Evolutionary conservation across 2,888 invertebrate species (phyloP).

Genomic region (Stenoptilia bipunctidactyla): DNA sequence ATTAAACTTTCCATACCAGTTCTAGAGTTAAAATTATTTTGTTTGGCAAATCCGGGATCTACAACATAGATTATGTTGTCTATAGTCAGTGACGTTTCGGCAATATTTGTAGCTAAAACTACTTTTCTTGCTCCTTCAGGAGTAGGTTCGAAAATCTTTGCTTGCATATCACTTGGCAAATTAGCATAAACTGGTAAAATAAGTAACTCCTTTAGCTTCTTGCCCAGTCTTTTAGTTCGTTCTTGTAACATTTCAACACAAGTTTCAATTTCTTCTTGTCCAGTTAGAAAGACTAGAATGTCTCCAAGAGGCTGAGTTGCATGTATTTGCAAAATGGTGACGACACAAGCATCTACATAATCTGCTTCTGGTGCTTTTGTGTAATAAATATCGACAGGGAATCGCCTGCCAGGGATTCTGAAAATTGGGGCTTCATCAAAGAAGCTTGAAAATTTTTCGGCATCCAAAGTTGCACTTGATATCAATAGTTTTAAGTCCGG

Average conservation of each 20-base stretch:
- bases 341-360: conserved; percentile 98
- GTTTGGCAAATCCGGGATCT: conserved; percentile 99
- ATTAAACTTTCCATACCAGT: conserved; percentile 99
- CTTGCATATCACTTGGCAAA: conserved; percentile 98
- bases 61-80: conserved; percentile 99
- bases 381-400: conserved; percentile 98
- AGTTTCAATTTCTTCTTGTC: conserved; percentile 91
- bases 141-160: conserved; percentile 98
- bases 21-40: conserved; percentile 97
- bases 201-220: conserved; percentile 91
- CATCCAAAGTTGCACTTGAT: conserved; percentile 98
- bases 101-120: conserved; percentile 97
- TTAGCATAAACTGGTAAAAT: conserved; percentile 98
- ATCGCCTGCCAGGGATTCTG: conserved; percentile 96
- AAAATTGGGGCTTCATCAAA: conserved; percentile 99
- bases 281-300: conserved; percentile 96
- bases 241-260: conserved; percentile 92
- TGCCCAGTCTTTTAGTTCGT: conserved; percentile 90
- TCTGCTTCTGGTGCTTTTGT: conserved; percentile 99
- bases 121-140: conserved; percentile 97
- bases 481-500: conserved; percentile 96
- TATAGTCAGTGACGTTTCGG: conserved; percentile 98
- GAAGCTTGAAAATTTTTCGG: conserved; percentile 97
- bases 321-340: conserved; percentile 97
- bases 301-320: conserved; percentile 97